These are phyloP conservation scores for Drosophila trapezifrons DNA, from an alignment of 1,140 invertebrate species.

Conservation along the genomic window DNA sequence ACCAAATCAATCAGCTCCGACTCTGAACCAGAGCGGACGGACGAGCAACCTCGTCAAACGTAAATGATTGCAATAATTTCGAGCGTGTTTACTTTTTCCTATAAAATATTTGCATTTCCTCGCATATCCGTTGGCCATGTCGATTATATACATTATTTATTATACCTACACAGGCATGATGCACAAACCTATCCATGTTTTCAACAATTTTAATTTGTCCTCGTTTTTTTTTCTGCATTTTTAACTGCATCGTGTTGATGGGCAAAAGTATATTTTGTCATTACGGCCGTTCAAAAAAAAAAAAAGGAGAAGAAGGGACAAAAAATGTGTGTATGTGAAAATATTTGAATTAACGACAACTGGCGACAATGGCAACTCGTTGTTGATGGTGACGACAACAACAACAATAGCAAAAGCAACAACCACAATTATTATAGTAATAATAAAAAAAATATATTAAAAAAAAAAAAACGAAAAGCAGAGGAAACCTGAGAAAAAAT, in stretches of 20 bases:
- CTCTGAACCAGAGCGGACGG: background rate
- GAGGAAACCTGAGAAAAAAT: conserved; percentile 27
- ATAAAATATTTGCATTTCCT: conserved; percentile 48
- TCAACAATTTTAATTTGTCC: conserved; percentile 25
- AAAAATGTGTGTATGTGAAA: conserved; percentile 34
- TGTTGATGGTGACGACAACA: conserved; percentile 62
- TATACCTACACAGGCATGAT: conserved; percentile 22
- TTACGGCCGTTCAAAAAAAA: conserved; percentile 59
- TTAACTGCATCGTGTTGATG: conserved; percentile 66
- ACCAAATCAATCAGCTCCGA: conserved; percentile 32
- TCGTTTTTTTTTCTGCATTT: conserved; percentile 25
- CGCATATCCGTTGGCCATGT: conserved; percentile 37
- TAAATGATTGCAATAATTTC: conserved; percentile 52
- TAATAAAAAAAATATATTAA: conserved; percentile 48
- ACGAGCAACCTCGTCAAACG: conserved; percentile 23
- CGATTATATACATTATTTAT: conserved; percentile 55
- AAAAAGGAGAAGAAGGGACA: background rate
- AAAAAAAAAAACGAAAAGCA: conserved; percentile 14
- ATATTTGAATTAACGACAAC: conserved; percentile 75
- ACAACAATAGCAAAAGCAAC: conserved; percentile 26
- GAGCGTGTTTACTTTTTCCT: conserved; percentile 45
- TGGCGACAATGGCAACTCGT: conserved; percentile 70
- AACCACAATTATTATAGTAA: conserved; percentile 53
- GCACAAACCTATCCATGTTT: conserved; percentile 32
- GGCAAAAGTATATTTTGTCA: conserved; percentile 76